Conservation (phyloP, 2,113 vertebrate species). For the Brevimyrus niger region DNA sequence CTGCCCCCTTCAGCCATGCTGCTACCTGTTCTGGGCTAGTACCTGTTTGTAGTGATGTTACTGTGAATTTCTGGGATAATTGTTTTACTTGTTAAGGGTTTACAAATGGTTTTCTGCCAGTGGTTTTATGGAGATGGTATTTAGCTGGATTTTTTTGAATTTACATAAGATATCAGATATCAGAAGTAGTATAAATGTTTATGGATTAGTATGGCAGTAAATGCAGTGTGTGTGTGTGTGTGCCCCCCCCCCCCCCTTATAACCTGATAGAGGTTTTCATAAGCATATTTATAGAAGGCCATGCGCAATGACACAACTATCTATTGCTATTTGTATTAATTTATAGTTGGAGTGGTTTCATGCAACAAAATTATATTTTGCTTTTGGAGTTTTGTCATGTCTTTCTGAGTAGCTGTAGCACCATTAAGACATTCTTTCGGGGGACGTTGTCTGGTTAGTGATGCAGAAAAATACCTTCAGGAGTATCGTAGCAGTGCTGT, state of each 20-base stretch:
- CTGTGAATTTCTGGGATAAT: background rate
- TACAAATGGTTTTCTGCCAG: too few species aligned
- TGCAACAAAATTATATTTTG: background rate
- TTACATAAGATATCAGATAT: background rate
- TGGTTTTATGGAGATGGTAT: background rate
- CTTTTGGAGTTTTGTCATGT: background rate
- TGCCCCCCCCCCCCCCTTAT: background rate
- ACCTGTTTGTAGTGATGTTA: background rate
- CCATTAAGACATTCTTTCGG: background rate
- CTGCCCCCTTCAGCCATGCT: background rate
- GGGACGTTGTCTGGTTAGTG: background rate
- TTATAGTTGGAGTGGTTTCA: background rate
- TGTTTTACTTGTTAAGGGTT: background rate
- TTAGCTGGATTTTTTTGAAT: background rate
- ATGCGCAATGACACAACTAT: background rate
- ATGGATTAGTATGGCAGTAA: background rate
- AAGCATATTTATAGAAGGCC: background rate
- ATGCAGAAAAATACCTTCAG: background rate
- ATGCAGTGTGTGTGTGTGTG: background rate
- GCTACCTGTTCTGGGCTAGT: conserved; percentile 5
- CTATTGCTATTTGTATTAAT: background rate
- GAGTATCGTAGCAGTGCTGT: background rate
- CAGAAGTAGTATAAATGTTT: background rate
- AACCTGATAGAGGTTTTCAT: background rate
- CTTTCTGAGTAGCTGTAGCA: background rate